Evolutionary conservation across 2,797 vertebrate genomes (phyloP).

Genomic region (Enteromius radiatus): DNA sequence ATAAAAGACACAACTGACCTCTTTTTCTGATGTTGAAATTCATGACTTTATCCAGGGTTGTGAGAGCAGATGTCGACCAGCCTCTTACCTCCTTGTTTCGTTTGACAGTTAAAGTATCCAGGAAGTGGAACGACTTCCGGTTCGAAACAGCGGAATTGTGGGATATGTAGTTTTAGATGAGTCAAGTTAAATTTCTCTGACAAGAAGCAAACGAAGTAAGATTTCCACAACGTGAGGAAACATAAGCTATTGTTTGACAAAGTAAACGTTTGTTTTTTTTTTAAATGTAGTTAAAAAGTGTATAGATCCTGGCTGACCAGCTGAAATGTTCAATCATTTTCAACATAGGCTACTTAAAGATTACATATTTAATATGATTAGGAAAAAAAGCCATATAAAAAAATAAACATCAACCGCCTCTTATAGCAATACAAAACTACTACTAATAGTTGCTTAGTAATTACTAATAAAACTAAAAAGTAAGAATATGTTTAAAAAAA

Average conservation of each 20-base stretch:
- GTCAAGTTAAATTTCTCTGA: neutral
- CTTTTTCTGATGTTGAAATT: neutral
- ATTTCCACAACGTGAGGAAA: neutral
- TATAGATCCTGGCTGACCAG: neutral
- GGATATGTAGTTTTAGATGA: conserved; percentile 51
- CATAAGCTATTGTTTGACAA: neutral
- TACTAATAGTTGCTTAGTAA: no score
- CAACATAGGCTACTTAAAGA: neutral
- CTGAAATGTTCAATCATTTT: neutral
- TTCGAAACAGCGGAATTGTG: conserved; percentile 24
- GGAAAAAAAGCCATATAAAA: no score
- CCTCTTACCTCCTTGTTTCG: conserved; percentile 17
- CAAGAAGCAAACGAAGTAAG: no score
- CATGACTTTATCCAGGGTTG: conserved; percentile 29
- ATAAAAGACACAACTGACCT: conserved; percentile 3
- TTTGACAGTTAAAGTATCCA: conserved; percentile 56
- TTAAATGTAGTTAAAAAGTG: neutral
- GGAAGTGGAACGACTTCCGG: conserved; percentile 46
- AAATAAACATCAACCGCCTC: no score
- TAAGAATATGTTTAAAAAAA: no score
- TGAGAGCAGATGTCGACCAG: neutral
- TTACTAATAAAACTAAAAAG: no score
- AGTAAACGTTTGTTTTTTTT: neutral
- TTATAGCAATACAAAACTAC: no score
- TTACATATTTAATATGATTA: no score